phyloP scores from a whole-genome alignment of 2,888 invertebrate genomes.

The Drosophila quinaria region DNA sequence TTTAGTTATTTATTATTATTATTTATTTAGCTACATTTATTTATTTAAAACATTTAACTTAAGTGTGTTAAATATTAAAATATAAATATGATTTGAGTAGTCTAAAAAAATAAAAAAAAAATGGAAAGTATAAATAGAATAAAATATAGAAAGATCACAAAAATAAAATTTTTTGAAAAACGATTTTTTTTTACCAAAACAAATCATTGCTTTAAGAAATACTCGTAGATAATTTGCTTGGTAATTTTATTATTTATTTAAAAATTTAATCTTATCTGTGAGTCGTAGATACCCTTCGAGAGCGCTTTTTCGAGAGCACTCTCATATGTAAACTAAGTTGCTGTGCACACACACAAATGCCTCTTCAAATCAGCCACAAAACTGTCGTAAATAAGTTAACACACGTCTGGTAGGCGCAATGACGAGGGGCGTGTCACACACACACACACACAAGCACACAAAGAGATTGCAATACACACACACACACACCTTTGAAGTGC shows the following conservation, averaged over 20 bases:
- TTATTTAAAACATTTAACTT: no score
- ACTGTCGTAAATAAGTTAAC: slow-evolving; percentile 32
- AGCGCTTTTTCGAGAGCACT: background rate
- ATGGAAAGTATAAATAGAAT: no score
- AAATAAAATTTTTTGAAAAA: no score
- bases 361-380: slow-evolving; percentile 45
- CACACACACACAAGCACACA: slow-evolving; percentile 23
- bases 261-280: background rate
- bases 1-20: no score
- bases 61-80: no score
- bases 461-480: slow-evolving; percentile 3
- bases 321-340: slow-evolving; percentile 7
- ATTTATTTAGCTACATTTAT: no score
- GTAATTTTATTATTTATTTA: background rate
- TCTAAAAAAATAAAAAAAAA: no score
- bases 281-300: background rate
- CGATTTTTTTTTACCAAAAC: no score
- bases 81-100: no score
- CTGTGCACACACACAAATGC: slow-evolving; percentile 14
- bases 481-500: slow-evolving; percentile 77
- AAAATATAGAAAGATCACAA: no score
- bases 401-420: slow-evolving; percentile 14
- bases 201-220: background rate
- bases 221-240: background rate
- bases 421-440: slow-evolving; percentile 45